Evolutionary conservation across 2,888 invertebrate genomes (phyloP).

Genomic region (Cephus spinipes): DNA sequence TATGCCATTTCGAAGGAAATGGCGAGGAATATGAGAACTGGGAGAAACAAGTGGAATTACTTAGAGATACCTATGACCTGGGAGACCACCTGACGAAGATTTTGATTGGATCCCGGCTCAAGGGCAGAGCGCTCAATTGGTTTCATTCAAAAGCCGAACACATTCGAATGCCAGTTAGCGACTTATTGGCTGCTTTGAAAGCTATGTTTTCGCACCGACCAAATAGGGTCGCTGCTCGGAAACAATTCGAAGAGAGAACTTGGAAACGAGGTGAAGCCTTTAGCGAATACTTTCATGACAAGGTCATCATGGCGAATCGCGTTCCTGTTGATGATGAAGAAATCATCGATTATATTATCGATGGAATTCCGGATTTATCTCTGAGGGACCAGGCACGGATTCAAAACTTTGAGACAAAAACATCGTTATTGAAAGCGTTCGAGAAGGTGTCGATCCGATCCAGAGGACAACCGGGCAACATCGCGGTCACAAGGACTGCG

Average conservation of each 20-base stretch:
- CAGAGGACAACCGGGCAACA: not conserved
- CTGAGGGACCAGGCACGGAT: conserved; percentile 23
- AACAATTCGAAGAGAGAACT: conserved; percentile 15
- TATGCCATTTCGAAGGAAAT: not conserved
- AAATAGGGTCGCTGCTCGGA: conserved; percentile 8
- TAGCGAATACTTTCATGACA: conserved; percentile 22
- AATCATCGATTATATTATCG: conserved; percentile 16
- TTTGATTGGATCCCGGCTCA: conserved; percentile 25
- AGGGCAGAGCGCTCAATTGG: conserved; percentile 21
- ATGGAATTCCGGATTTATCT: conserved; percentile 2
- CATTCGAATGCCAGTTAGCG: conserved; percentile 4
- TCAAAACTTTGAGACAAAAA: conserved; percentile 17
- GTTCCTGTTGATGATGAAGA: conserved; percentile 17
- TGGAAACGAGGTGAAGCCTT: conserved; percentile 22
- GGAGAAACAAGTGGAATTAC: conserved; percentile 18
- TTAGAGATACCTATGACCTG: conserved; percentile 16
- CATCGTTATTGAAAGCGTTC: conserved; percentile 15
- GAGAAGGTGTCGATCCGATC: conserved; percentile 13
- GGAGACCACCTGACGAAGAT: conserved; percentile 18
- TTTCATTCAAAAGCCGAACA: conserved; percentile 25
- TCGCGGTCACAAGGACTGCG: not conserved
- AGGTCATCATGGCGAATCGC: conserved; percentile 20
- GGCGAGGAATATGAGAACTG: conserved; percentile 17
- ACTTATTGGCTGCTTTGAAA: conserved; percentile 16
- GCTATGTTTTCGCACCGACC: conserved; percentile 18